A percentile compares a stretch with the other conserved stretches of the same genome.
Evolutionary conservation across 2,113 vertebrate species (phyloP).

Genomic region (Tachycineta bicolor): DNA sequence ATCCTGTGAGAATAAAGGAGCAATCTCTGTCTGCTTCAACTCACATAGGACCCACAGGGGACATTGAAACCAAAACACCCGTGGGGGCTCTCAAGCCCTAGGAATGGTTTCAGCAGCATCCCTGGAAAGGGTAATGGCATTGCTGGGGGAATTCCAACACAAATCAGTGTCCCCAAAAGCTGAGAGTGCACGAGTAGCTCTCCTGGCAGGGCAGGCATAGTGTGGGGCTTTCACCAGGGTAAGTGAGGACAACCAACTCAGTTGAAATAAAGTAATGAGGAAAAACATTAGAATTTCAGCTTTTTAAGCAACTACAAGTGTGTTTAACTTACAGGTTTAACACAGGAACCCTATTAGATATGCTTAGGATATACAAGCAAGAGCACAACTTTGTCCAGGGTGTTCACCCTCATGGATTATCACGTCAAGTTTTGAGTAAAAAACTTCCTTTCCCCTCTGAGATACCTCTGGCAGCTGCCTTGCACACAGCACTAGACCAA

Average conservation of each 20-base stretch:
- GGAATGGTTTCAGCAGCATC: background rate
- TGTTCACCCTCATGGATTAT: background rate
- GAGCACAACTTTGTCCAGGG: background rate
- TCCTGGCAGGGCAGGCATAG: background rate
- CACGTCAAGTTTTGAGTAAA: background rate
- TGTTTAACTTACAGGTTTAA: background rate
- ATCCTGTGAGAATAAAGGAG: background rate
- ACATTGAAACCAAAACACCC: background rate
- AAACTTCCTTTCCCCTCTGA: background rate
- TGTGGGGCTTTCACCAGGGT: background rate
- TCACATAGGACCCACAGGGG: accelerated
- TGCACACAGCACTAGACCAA: background rate
- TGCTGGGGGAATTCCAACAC: background rate
- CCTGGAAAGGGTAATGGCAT: background rate
- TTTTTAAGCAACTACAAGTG: background rate
- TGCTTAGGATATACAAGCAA: accelerated
- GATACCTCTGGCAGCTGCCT: background rate
- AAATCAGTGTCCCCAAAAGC: background rate
- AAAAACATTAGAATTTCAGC: background rate
- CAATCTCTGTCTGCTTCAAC: background rate
- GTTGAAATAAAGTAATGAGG: background rate
- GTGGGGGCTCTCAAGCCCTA: background rate
- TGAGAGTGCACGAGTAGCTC: accelerated
- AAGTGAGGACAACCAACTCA: background rate
- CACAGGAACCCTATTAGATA: background rate